These are phyloP conservation scores for Sussaba pulchella DNA, from an alignment of 2,888 invertebrate genomes.

Conservation along the genomic window DNA sequence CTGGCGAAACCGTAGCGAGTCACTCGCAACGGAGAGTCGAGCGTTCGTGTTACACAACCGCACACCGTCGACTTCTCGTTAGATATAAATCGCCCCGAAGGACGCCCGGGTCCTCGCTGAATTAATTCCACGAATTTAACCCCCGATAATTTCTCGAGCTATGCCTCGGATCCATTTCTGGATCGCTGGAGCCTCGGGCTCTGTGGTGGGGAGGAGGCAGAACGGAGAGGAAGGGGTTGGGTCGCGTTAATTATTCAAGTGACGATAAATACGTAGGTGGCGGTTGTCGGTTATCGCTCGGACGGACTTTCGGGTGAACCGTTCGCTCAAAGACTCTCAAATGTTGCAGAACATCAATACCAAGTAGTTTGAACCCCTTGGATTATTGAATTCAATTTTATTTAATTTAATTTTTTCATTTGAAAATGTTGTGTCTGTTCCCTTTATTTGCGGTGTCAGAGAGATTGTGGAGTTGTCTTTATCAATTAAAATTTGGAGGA, in stretches of 20 bases:
- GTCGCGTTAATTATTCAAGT: conserved; percentile 58
- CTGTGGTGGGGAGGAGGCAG: too few species aligned
- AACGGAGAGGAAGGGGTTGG: too few species aligned
- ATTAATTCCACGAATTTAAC: conserved; percentile 64
- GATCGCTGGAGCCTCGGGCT: conserved; percentile 20
- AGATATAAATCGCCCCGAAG: conserved; percentile 66
- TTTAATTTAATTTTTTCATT: too few species aligned
- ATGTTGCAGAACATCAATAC: neutral
- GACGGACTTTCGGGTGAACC: neutral
- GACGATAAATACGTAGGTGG: conserved; percentile 58
- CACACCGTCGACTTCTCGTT: conserved; percentile 54
- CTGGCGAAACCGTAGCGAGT: conserved; percentile 4
- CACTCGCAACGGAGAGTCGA: conserved; percentile 40
- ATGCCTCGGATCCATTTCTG: conserved; percentile 29
- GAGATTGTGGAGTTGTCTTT: too few species aligned
- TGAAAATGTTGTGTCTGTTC: too few species aligned
- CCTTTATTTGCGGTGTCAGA: too few species aligned
- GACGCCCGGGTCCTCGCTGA: conserved; percentile 58
- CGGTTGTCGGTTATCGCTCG: conserved; percentile 2
- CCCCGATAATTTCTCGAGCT: conserved; percentile 65
- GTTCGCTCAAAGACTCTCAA: neutral
- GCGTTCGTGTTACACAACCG: too few species aligned
- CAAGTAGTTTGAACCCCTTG: too few species aligned
- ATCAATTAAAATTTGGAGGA: too few species aligned
- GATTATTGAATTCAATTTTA: too few species aligned